phyloP scores from a whole-genome alignment of 2,113 vertebrate species.

The Malurus elegans region DNA sequence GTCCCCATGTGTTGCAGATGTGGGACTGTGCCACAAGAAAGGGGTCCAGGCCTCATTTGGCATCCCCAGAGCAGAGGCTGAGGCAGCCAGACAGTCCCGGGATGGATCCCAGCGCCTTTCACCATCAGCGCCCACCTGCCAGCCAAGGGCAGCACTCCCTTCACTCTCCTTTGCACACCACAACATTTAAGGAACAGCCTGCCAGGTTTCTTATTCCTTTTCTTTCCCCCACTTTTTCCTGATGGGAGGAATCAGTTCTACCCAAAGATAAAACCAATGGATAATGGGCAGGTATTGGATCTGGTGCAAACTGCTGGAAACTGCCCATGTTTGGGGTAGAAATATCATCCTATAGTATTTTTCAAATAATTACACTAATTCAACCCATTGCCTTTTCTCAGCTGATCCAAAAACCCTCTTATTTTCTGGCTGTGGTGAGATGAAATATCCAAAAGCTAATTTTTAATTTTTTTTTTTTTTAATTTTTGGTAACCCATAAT shows the following conservation, averaged over 20 bases:
- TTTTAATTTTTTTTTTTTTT: background rate
- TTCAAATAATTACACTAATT: background rate
- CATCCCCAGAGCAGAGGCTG: background rate
- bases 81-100: background rate
- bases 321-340: fast-evolving
- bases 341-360: background rate
- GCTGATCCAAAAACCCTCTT: background rate
- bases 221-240: background rate
- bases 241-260: background rate
- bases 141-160: background rate
- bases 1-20: fast-evolving
- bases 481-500: background rate
- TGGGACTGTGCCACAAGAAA: background rate
- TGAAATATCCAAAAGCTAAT: background rate
- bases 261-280: background rate
- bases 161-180: background rate
- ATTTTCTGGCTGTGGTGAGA: background rate
- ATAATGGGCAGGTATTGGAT: background rate
- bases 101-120: background rate
- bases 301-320: fast-evolving
- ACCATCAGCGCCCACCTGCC: fast-evolving
- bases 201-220: background rate
- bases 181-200: background rate
- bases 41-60: fast-evolving
- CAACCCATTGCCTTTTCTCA: background rate